Evolutionary conservation across 1,140 invertebrate species (phyloP).

Genomic region (Pseudomyrmex gracilis): DNA sequence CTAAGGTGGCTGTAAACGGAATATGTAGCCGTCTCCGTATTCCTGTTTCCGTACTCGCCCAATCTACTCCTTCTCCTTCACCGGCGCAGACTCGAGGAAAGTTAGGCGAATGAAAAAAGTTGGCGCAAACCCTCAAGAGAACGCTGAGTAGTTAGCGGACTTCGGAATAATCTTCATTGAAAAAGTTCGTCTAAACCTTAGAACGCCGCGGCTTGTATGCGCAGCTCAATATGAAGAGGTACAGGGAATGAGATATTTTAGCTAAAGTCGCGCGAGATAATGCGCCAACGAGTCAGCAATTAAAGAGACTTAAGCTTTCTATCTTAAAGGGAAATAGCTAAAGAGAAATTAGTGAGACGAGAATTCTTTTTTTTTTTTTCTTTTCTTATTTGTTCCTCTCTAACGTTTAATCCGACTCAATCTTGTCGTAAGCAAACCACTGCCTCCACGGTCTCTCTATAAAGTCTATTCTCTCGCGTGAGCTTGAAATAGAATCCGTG

Average conservation of each 20-base stretch:
- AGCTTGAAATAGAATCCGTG: conserved; percentile 49
- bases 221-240: conserved; percentile 78
- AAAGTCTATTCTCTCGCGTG: conserved; percentile 37
- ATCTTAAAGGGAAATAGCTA: conserved; percentile 8
- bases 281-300: conserved; percentile 45
- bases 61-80: conserved; percentile 64
- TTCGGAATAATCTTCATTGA: conserved; percentile 85
- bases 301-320: conserved; percentile 50
- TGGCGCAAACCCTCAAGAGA: conserved; percentile 81
- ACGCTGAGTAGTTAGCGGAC: conserved; percentile 81
- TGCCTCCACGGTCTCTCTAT: background rate
- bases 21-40: conserved; percentile 68
- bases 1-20: conserved; percentile 73
- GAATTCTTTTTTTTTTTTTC: background rate
- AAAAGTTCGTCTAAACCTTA: conserved; percentile 84
- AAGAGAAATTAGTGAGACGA: conserved; percentile 39
- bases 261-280: conserved; percentile 53
- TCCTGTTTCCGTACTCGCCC: conserved; percentile 33
- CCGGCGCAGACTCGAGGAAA: conserved; percentile 73
- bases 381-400: conserved; percentile 1
- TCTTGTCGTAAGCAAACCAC: conserved; percentile 45
- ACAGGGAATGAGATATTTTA: conserved; percentile 64
- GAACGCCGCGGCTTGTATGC: conserved; percentile 76
- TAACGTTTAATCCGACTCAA: conserved; percentile 20
- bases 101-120: conserved; percentile 84